Evolutionary conservation across 2,888 invertebrate genomes (phyloP), one percentile per base, ranked within the genome.

Genomic region (Polydrusus cervinus): DNA sequence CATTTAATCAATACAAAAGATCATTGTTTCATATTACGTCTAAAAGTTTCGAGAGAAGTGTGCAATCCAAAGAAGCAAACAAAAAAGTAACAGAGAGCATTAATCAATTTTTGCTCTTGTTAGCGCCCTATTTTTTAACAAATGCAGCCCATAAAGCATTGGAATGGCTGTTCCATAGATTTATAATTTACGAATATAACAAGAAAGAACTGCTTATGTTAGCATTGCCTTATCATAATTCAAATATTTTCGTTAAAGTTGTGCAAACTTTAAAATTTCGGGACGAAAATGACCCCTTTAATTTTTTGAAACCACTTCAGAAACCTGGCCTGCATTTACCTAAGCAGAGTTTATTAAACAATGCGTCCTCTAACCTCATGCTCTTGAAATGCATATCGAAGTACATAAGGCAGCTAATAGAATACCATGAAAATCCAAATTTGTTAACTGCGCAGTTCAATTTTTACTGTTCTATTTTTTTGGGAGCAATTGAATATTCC

Each of bases 111-210:
- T 87, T 99, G 0, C 86, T 93, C 1, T 89, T 93, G 45, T 81
- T 98, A 5, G 95, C 97, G 0, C 99, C 99, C 0, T 98, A 97
- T 85, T 93, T 99, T 80, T 89, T 96, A 64, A 88, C 97, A 0
- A 94, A 94, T 81, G 91, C 93, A 8, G 91, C 96, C 0, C 96
- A 97, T 79, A 96, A 97, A 88, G 94, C 97, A 1, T 86, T 99
- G 60, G 99, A 99, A 89, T 99, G 98, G 98, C 89, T 99, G 3
- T 92, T 99, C 57, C 92, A 95, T 82, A 91, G 97, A 80, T 98
- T 94, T 85, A 92, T 93, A 79, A 93, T 99, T 76, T 95, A 99
- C 82, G 90, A 94, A 68, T 98, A 94, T 86, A 98, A 98, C 84
- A 91, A 92, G 71, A 93, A 95, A 83, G 92, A 93, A 0, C 89